Evolutionary conservation across 1,140 invertebrate species (phyloP).

Genomic region (Cotesia typhae): DNA sequence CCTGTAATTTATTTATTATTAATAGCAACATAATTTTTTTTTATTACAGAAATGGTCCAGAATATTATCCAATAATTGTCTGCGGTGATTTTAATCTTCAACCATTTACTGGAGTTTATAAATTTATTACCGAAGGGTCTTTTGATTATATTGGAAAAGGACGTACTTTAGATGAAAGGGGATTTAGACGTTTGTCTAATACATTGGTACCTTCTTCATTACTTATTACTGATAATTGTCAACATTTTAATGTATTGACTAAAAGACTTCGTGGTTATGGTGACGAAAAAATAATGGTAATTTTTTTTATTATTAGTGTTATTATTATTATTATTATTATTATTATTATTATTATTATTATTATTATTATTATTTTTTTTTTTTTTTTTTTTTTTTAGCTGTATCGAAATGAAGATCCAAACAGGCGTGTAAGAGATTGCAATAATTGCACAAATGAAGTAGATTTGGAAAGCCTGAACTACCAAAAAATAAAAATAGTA

Average conservation of each 20-base stretch:
- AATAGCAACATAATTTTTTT: not conserved
- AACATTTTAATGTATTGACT: constrained; percentile 68
- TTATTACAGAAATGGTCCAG: constrained; percentile 48
- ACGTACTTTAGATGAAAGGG: constrained; percentile 48
- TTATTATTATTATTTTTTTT: not conserved
- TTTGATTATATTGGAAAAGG: constrained; percentile 69
- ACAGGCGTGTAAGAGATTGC: not conserved
- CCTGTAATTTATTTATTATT: no score
- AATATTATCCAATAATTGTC: constrained; percentile 81
- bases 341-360: no score
- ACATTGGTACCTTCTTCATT: constrained; percentile 67
- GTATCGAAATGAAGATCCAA: constrained; percentile 19
- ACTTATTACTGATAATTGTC: constrained; percentile 74
- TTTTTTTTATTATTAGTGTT: not conserved
- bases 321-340: no score
- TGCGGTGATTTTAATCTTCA: constrained; percentile 91
- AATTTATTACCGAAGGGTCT: constrained; percentile 75
- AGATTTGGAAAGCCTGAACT: constrained; percentile 37
- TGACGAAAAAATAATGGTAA: constrained; percentile 50
- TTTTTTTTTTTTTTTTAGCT: constrained; percentile 36
- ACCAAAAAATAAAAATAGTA: constrained; percentile 51
- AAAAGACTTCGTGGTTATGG: constrained; percentile 54
- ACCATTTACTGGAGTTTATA: constrained; percentile 76
- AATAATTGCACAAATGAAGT: constrained; percentile 29
- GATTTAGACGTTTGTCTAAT: constrained; percentile 46